Evolutionary conservation across 2,797 vertebrate species (phyloP).

Genomic region (Tragopan temminckii): DNA sequence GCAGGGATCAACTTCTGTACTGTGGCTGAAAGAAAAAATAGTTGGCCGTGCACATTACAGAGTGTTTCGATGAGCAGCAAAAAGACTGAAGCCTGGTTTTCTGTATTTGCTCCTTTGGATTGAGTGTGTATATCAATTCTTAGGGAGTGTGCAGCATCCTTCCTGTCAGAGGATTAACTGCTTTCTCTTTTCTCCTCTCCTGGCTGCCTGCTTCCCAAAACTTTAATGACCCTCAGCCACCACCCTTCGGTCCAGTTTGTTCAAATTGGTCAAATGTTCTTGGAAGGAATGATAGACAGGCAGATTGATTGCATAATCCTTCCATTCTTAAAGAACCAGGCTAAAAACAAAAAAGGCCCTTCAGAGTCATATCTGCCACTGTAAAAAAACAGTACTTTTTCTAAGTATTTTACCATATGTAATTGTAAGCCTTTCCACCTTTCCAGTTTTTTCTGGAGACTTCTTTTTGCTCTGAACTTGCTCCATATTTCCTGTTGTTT

Average conservation of each 20-base stretch:
- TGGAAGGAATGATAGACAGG: neutral
- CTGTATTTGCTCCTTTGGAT: neutral
- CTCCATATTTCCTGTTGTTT: constrained; percentile 13
- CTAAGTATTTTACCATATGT: neutral
- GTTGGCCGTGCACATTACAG: neutral
- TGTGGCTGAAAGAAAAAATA: neutral
- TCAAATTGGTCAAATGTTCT: neutral
- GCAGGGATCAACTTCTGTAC: neutral
- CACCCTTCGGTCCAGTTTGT: neutral
- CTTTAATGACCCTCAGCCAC: neutral
- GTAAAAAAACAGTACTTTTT: neutral
- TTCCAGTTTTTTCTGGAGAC: neutral
- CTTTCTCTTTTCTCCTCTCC: neutral
- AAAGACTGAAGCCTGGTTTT: neutral
- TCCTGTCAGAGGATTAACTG: neutral
- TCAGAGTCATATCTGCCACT: neutral
- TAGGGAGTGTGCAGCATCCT: neutral
- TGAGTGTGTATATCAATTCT: accelerated
- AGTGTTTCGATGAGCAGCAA: neutral
- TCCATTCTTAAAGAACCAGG: neutral
- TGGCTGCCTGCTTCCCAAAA: neutral
- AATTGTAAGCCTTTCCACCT: neutral
- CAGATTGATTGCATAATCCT: neutral
- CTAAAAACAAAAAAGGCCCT: neutral
- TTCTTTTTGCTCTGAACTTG: constrained; percentile 11